These are phyloP conservation scores for Ametastegia equiseti DNA, from an alignment of 2,888 invertebrate species.

Conservation along the genomic window DNA sequence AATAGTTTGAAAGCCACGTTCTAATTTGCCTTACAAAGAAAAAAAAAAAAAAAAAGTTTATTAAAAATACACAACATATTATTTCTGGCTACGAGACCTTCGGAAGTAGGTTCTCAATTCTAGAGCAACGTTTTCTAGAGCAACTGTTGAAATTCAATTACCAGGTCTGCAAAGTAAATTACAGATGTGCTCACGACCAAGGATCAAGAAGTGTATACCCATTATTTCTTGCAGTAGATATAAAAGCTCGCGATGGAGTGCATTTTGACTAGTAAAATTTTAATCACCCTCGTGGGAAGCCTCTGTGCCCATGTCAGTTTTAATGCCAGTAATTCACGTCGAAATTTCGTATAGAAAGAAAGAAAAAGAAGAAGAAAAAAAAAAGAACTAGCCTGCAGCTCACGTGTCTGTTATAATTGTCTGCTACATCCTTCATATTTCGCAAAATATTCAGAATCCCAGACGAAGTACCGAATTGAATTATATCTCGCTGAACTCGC, in stretches of 20 bases:
- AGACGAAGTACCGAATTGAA: constrained; percentile 9
- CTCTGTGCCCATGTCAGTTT: neutral
- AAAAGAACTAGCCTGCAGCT: neutral
- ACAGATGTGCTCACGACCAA: neutral
- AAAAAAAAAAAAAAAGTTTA: neutral
- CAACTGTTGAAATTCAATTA: constrained; percentile 9
- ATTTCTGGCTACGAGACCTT: neutral
- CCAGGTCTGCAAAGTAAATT: neutral
- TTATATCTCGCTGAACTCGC: neutral
- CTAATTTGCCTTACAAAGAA: neutral
- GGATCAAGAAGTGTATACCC: neutral
- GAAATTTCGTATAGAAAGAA: neutral
- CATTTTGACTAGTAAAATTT: neutral
- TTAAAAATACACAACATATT: neutral
- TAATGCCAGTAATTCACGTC: neutral
- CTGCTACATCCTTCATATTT: neutral
- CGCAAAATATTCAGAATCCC: constrained; percentile 5
- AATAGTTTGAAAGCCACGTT: neutral
- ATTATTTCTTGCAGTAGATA: constrained; percentile 1
- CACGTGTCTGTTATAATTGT: neutral
- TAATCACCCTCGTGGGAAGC: neutral
- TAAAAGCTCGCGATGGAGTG: neutral
- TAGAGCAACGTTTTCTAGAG: neutral
- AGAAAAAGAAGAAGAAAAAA: neutral
- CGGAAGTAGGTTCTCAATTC: neutral